Percentiles rank a stretch among this genome's conserved stretches.
Evolutionary conservation across 2,888 invertebrate genomes (phyloP).

Genomic region (Papilio demoleus): DNA sequence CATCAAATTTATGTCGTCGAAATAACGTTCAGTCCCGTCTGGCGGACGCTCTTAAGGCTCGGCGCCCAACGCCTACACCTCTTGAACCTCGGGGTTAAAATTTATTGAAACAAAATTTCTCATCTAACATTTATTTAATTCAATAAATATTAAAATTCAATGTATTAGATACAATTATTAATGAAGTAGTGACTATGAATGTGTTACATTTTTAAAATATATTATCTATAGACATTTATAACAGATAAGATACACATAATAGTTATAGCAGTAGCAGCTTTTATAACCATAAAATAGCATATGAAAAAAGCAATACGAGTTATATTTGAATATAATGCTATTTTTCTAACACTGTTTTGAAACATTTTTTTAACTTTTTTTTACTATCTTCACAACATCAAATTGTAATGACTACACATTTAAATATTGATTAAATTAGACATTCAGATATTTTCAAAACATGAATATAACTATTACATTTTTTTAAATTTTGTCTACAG

Average conservation of each 20-base stretch:
- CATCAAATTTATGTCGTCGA: too few relatives aligned
- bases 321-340: background rate
- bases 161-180: background rate
- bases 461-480: background rate
- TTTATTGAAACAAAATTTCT: background rate
- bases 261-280: constrained; percentile 8
- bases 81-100: too few relatives aligned
- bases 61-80: too few relatives aligned
- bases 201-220: background rate
- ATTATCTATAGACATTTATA: constrained; percentile 8
- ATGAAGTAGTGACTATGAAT: background rate
- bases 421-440: constrained; percentile 3
- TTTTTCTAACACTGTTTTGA: background rate
- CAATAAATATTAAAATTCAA: background rate
- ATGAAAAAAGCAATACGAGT: background rate
- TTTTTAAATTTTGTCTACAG: background rate
- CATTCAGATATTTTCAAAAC: background rate
- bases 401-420: constrained; percentile 6
- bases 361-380: background rate
- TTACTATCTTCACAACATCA: constrained; percentile 6
- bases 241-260: background rate
- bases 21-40: too few relatives aligned
- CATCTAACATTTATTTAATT: constrained; percentile 19
- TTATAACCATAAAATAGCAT: background rate
- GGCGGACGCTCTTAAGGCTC: too few relatives aligned